phyloP scores from a whole-genome alignment of 2,797 vertebrate species.

The Squalus acanthias region DNA sequence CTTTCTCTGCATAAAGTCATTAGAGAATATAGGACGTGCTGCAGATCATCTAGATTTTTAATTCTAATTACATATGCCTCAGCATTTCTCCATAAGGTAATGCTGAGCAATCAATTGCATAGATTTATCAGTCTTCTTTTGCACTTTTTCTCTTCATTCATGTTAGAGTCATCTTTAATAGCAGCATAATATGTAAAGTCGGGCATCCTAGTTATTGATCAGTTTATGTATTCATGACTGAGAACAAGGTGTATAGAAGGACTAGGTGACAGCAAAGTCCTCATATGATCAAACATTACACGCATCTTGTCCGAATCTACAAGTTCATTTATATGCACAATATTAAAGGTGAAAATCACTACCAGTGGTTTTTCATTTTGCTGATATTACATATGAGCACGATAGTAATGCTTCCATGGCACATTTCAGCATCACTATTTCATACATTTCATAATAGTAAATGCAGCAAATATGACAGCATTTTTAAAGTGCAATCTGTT shows the following conservation, averaged over 20 bases:
- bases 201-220: background rate
- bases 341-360: background rate
- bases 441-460: background rate
- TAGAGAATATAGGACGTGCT: background rate
- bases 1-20: background rate
- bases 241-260: background rate
- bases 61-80: background rate
- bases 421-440: background rate
- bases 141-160: background rate
- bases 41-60: background rate
- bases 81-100: background rate
- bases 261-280: background rate
- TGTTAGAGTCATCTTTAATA: background rate
- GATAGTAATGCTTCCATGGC: background rate
- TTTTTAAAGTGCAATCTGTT: background rate
- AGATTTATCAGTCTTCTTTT: background rate
- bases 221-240: background rate
- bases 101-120: background rate
- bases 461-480: background rate
- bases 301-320: background rate
- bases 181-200: background rate
- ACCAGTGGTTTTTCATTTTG: background rate
- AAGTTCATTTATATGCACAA: background rate
- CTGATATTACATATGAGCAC: background rate
- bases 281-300: background rate